Percentiles rank a stretch among this genome's conserved stretches.
Evolutionary conservation across 2,113 vertebrate species (phyloP).

Genomic region (Psophia crepitans): DNA sequence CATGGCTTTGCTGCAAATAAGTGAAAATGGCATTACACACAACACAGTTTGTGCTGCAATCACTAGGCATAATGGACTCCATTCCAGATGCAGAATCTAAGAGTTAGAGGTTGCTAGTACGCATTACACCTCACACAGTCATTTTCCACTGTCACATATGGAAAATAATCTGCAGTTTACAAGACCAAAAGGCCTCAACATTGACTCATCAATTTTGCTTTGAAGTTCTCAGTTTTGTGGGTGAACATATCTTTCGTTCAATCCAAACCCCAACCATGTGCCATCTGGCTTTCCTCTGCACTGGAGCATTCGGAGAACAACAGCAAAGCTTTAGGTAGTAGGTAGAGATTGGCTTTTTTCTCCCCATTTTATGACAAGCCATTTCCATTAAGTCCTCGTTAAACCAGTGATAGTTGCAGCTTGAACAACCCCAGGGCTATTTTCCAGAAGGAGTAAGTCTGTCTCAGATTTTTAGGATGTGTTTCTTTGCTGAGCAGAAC

Average conservation of each 20-base stretch:
- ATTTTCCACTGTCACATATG: slow-evolving; percentile 3
- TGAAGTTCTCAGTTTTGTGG: not conserved
- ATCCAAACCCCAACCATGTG: not conserved
- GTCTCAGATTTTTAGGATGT: not conserved
- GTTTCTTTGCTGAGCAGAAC: not conserved
- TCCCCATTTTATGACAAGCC: not conserved
- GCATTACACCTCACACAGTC: not conserved
- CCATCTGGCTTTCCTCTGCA: not conserved
- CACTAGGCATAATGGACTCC: not conserved
- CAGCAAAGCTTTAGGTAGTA: not conserved
- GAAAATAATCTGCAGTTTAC: not conserved
- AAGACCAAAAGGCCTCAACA: not conserved
- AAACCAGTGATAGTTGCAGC: not conserved
- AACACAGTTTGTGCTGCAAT: slow-evolving; percentile 3
- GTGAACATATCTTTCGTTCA: not conserved
- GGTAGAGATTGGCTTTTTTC: not conserved
- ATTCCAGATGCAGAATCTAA: not conserved
- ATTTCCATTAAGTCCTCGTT: not conserved
- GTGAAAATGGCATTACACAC: slow-evolving; percentile 62
- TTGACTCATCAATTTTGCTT: not conserved
- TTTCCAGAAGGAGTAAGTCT: not conserved
- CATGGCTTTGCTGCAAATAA: slow-evolving; percentile 80
- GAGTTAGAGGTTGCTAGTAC: not conserved
- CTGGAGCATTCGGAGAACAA: not conserved
- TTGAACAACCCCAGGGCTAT: not conserved